Evolutionary conservation across 1,140 invertebrate species (phyloP), one percentile per base, ranked within the genome.

Genomic region (Periplaneta americana): DNA sequence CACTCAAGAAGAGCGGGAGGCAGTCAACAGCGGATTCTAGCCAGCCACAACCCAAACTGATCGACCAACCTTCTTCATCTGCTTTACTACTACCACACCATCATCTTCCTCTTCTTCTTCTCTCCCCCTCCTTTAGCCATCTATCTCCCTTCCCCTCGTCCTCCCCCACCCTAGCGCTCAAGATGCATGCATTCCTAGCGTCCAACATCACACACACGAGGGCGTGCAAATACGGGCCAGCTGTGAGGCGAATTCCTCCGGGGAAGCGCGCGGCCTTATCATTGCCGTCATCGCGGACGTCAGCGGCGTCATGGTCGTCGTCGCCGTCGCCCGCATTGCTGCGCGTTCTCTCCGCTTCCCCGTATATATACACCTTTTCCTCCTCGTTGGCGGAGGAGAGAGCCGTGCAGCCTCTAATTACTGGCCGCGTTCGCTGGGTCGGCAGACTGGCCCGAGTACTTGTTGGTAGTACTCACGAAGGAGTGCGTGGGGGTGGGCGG

Each of bases 211-310:
- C 79, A 80, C 79, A 37, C 28, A 31, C 17, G 39, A 80, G 79
- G 78, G n/a, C 79, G 79, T 66, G 79, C 79, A 74, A 80, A 80
- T 80, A 57, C 35, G 32, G 79, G 33, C 76, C 76, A 78, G 76
- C 76, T 78, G 76, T 36, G 35, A 15, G 76, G 33, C 8, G 36
- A 36, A 36, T 28, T 28, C 76, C 76, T 36, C 17, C 76, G 34
- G 28, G 39, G 32, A 80, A 57, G n/a, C 37, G 39, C 31, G 76
- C 31, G 39, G 57, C 57, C 39, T 31, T 66, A 34, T 74, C 39
- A 80, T 35, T 79, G 32, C 78, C 35, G 34, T 32, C 78, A 79
- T 28, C n/a, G 31, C 22, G 39, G 34, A 15, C 28, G 28, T 34
- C 74, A 75, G 75, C 75, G 0, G 22, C 9, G 13, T n/a, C 31